Conservation (phyloP, 2,888 invertebrate genomes). For the Cataglyphis cursor region DNA sequence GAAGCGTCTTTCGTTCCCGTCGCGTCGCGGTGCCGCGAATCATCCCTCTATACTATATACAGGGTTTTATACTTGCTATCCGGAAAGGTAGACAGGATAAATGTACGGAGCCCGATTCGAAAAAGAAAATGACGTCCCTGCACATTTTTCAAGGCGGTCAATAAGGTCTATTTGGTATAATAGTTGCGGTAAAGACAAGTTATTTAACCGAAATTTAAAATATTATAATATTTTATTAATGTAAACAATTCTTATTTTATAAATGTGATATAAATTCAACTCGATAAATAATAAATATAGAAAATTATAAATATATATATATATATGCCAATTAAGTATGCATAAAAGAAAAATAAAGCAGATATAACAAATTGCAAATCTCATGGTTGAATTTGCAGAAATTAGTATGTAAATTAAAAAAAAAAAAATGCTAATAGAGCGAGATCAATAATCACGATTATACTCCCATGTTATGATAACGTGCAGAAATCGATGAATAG, state of each 20-base stretch:
- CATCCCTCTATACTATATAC: slow-evolving; percentile 64
- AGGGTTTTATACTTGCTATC: slow-evolving; percentile 69
- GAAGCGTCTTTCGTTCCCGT: slow-evolving; percentile 79
- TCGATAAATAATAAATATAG: background rate
- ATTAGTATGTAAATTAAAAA: background rate
- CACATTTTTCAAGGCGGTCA: slow-evolving; percentile 19
- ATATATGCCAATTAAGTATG: background rate
- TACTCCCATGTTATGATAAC: background rate
- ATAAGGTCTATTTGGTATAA: background rate
- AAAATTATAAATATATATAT: background rate
- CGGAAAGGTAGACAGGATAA: slow-evolving; percentile 32
- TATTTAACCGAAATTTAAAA: slow-evolving; percentile 3
- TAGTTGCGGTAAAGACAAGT: background rate
- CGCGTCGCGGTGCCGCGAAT: slow-evolving; percentile 68
- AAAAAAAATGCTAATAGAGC: background rate
- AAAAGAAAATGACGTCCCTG: slow-evolving; percentile 26
- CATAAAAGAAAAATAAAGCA: background rate
- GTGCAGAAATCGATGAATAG: background rate
- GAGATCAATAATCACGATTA: background rate
- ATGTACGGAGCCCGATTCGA: slow-evolving; percentile 23
- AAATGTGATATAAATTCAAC: background rate
- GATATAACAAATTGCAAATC: background rate
- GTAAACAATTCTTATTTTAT: background rate
- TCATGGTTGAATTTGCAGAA: background rate
- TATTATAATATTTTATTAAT: background rate